Evolutionary conservation across 2,888 invertebrate species (phyloP).

Genomic region (Nephrotoma guestfalica): DNA sequence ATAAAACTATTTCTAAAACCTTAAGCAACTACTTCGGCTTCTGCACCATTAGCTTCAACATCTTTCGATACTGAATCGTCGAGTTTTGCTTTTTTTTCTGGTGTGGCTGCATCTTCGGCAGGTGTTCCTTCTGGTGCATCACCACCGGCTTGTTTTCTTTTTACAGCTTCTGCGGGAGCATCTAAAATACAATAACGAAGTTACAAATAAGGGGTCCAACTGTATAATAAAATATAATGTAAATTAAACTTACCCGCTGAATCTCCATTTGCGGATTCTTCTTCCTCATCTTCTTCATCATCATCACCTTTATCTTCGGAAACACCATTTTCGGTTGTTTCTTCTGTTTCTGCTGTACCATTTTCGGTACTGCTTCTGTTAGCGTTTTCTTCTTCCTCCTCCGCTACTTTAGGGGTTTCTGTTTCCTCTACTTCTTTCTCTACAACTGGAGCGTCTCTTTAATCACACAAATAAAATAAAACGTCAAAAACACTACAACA

Average conservation of each 20-base stretch:
- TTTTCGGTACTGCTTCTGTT: slow-evolving; percentile 19
- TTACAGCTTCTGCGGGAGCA: slow-evolving; percentile 30
- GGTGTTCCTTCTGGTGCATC: slow-evolving; percentile 20
- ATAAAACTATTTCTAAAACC: slow-evolving; percentile 11
- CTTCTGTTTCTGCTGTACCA: slow-evolving; percentile 20
- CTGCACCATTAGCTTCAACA: slow-evolving; percentile 29
- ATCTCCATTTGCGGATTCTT: slow-evolving; percentile 26
- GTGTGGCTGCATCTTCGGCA: slow-evolving; percentile 27
- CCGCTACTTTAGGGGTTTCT: slow-evolving; percentile 13
- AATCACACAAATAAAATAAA: not conserved
- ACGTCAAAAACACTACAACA: not conserved
- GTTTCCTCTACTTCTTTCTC: slow-evolving; percentile 29
- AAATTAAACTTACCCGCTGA: slow-evolving; percentile 22
- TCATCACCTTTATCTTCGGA: slow-evolving; percentile 15
- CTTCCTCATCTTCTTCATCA: slow-evolving; percentile 13
- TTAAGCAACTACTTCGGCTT: slow-evolving; percentile 33
- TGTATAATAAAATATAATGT: not conserved
- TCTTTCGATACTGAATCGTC: slow-evolving; percentile 30
- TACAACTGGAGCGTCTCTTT: slow-evolving; percentile 28
- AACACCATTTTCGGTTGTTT: slow-evolving; percentile 24
- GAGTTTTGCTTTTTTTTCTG: slow-evolving; percentile 33
- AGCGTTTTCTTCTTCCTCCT: slow-evolving; percentile 22
- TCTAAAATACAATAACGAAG: slow-evolving; percentile 7
- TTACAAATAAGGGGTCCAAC: not conserved
- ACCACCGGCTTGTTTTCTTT: slow-evolving; percentile 27